Evolutionary conservation across 1,140 invertebrate species (phyloP), one percentile per base, ranked within the genome.

Genomic region (Saxidomus purpurata): DNA sequence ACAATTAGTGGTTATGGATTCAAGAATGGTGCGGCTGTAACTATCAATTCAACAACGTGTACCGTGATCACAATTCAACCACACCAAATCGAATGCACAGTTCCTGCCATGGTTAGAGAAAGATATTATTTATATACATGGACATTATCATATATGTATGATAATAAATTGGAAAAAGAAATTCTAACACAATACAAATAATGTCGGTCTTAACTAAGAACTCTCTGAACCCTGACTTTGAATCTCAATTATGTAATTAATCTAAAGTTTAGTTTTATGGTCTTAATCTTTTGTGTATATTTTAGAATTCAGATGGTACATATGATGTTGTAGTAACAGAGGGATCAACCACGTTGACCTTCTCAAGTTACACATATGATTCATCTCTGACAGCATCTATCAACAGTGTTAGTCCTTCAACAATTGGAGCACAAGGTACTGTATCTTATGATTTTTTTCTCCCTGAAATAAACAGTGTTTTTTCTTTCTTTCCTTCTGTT

Each of bases 1-100:
- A 93, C 90, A 4, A 87, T 94, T 11, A 90, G 74, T 79, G 94
- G 94, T 22, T 89, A 83, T 40, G 87, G 87, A 34, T 89, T 89
- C 34, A 84, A 83, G 25, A 0, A 28, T 34, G 69, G 49, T 47
- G 87, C 87, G n/a, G 22, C 19, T 8, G 69, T 89, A 19, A 90
- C 85, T 25, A 81, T 94, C 25, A 92, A 84, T 25, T 81, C 89
- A n/a, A 74, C 76, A 31, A 13, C 31, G 11, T 94, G 90, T 91
- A 47, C 80, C 13, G 61, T 83, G 8, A 86, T 59, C 3, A 77
- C 28, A 1, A 28, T 63, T 25, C 81, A 79, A 9, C 87, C 91
- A 17, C 55, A 40, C 19, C 80, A 89, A 25, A 89, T 94, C 31
- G 47, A 82, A 25, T 94, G 93, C 63, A 47, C 49, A 0, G 83